Evolutionary conservation across 2,888 invertebrate species (phyloP).

Genomic region (Lysandra bellargus): DNA sequence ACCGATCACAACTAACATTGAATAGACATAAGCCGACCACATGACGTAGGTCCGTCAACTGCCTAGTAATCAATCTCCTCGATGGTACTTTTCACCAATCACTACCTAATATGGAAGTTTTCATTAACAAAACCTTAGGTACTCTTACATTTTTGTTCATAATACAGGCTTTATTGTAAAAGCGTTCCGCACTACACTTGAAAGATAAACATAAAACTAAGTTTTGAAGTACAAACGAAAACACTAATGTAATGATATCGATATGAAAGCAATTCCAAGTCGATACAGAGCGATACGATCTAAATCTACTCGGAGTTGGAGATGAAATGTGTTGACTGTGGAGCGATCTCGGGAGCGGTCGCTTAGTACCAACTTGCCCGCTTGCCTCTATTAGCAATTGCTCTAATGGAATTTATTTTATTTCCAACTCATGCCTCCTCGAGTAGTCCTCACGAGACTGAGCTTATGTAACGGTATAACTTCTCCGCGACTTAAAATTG

Average conservation of each 20-base stretch:
- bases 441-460: constrained; percentile 37
- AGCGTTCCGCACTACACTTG: neutral
- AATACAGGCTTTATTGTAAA: neutral
- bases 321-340: constrained; percentile 33
- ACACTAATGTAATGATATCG: constrained; percentile 18
- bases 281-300: constrained; percentile 30
- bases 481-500: constrained; percentile 34
- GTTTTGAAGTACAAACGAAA: constrained; percentile 13
- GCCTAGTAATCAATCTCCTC: too few species aligned
- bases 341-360: constrained; percentile 32
- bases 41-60: too few species aligned
- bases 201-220: neutral
- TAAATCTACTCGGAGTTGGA: constrained; percentile 25
- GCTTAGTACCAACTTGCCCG: constrained; percentile 51
- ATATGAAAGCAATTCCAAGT: constrained; percentile 22
- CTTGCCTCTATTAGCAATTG: constrained; percentile 64
- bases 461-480: constrained; percentile 35
- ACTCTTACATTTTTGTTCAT: neutral
- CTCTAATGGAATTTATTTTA: constrained; percentile 75
- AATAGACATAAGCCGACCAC: too few species aligned
- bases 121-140: neutral
- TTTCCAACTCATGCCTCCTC: constrained; percentile 55
- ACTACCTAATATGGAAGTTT: neutral
- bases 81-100: neutral
- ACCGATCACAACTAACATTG: too few species aligned